Conservation (phyloP, 2,888 invertebrate species). For the Dicyrtomina minuta region DNA sequence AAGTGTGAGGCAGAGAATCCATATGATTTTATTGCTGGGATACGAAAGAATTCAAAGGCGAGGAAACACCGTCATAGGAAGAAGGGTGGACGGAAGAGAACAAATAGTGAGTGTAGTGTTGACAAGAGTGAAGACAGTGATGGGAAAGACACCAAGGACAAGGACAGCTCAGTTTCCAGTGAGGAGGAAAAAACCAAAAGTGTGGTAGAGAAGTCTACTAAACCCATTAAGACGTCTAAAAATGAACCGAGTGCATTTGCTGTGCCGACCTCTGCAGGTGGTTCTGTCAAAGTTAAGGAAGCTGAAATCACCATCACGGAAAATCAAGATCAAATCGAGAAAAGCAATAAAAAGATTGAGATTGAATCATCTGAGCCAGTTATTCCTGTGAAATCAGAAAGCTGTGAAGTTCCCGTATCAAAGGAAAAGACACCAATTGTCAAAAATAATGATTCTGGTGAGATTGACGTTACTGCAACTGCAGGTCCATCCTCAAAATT, state of each 20-base stretch:
- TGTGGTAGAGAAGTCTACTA: no score
- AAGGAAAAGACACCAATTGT: no score
- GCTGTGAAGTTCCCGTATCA: no score
- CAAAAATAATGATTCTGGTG: no score
- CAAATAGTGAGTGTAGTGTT: slow-evolving; percentile 51
- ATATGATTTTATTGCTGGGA: slow-evolving; percentile 40
- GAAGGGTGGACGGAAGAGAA: slow-evolving; percentile 45
- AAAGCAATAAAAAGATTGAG: slow-evolving; percentile 7
- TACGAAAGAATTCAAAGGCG: slow-evolving; percentile 35
- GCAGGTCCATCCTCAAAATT: no score
- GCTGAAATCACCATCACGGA: not conserved
- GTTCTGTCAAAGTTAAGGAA: slow-evolving; percentile 3
- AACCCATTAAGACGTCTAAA: no score
- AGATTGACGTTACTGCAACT: no score
- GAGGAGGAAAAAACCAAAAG: slow-evolving; percentile 9
- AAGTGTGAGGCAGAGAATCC: slow-evolving; percentile 34
- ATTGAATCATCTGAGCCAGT: slow-evolving; percentile 6
- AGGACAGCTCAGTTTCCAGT: slow-evolving; percentile 1
- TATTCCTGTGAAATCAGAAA: no score
- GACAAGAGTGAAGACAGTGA: slow-evolving; percentile 31
- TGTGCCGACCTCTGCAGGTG: not conserved
- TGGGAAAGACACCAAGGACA: slow-evolving; percentile 6
- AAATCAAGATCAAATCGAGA: not conserved
- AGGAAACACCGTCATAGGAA: slow-evolving; percentile 44
- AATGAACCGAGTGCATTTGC: no score